Conservation (phyloP, 1,140 invertebrate genomes). For the Diorhabda sublineata region DNA sequence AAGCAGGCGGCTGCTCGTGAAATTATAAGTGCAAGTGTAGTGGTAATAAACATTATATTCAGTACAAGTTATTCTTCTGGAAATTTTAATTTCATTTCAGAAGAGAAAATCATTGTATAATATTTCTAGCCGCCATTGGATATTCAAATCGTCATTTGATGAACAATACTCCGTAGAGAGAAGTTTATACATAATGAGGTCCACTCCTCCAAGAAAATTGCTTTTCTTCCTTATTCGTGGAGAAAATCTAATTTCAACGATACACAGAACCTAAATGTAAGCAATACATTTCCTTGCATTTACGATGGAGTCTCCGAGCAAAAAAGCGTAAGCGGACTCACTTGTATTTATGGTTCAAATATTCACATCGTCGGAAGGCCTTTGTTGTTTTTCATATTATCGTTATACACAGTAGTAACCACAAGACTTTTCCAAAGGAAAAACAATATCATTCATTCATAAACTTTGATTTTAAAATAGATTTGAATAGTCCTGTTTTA, state of each 20-base stretch:
- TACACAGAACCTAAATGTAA: slow-evolving; percentile 4
- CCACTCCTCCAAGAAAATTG: slow-evolving; percentile 1
- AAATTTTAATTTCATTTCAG: too few relatives aligned
- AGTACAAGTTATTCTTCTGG: too few relatives aligned
- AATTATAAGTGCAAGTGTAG: too few relatives aligned
- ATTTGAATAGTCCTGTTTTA: too few relatives aligned
- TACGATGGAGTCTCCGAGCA: slow-evolving; percentile 6
- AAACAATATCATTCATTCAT: too few relatives aligned
- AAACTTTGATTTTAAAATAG: too few relatives aligned
- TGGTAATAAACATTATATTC: too few relatives aligned
- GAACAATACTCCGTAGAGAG: background rate
- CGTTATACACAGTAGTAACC: background rate
- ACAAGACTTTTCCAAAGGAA: background rate
- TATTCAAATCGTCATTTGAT: too few relatives aligned
- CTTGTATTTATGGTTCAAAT: slow-evolving; percentile 21
- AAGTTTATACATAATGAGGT: background rate
- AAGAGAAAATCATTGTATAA: too few relatives aligned
- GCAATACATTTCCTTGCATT: slow-evolving; percentile 20
- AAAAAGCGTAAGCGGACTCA: slow-evolving; percentile 16
- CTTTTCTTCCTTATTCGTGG: background rate
- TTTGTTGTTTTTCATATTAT: slow-evolving; percentile 13
- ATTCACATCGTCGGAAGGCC: slow-evolving; percentile 16
- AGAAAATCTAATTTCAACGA: slow-evolving; percentile 4
- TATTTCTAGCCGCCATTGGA: too few relatives aligned
- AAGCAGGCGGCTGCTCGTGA: too few relatives aligned